Conservation (phyloP, 2,888 invertebrate genomes). For the Eupithecia abbreviata region DNA sequence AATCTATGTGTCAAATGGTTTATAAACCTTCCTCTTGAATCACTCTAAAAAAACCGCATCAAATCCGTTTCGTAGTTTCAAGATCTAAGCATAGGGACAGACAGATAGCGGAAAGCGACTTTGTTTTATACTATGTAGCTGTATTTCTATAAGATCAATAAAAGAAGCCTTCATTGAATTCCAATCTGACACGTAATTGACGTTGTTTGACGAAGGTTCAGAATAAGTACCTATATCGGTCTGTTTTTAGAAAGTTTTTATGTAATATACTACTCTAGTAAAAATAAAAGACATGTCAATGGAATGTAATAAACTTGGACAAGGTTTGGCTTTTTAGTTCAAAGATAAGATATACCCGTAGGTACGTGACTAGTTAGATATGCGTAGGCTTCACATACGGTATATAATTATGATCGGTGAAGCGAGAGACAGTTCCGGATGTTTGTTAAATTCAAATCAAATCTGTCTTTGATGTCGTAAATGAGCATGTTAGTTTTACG, state of each 20-base stretch:
- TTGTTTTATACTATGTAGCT: too few relatives aligned
- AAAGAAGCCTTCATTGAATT: background rate
- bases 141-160: background rate
- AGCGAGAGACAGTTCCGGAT: background rate
- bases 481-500: too few relatives aligned
- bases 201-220: background rate
- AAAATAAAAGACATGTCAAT: conserved; percentile 2
- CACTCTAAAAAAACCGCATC: too few relatives aligned
- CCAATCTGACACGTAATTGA: background rate
- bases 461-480: background rate
- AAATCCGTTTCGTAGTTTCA: too few relatives aligned
- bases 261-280: background rate
- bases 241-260: background rate
- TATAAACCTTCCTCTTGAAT: too few relatives aligned
- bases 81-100: too few relatives aligned
- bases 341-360: conserved; percentile 1
- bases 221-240: background rate
- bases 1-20: too few relatives aligned
- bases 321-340: background rate
- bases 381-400: background rate
- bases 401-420: background rate
- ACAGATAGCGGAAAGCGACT: too few relatives aligned
- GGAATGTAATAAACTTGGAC: conserved; percentile 1
- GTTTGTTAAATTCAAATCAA: background rate
- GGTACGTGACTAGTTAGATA: background rate